Evolutionary conservation across 2,113 vertebrate genomes (phyloP), one percentile per base, ranked within the genome.

Genomic region (Tragelaphus strepsiceros): DNA sequence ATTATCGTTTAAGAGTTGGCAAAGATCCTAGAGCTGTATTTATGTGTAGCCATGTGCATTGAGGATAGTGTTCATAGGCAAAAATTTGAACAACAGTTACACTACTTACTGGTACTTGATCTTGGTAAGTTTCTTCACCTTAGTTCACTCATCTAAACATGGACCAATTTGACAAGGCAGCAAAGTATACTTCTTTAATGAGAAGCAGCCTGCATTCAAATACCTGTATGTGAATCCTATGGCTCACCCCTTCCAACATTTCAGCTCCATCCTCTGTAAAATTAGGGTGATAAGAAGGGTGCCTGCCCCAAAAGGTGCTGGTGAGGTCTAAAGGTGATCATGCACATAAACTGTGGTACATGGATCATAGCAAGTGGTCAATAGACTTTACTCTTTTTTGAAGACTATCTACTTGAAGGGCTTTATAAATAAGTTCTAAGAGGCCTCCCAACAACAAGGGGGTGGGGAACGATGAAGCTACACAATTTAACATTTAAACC

Each of bases 51-150:
- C 6, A 80, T 43, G 7, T 77, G 16, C 7, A 30, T 0, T 26
- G n/a, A 71, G 32, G 26, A 19, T 24, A 0, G 3, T 24, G 53
- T 30, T 19, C 5, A 26, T 0, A 13, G 53, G 30, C 13, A 56
- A 62, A 49, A 22, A 46, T 58, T 56, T 90, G 22, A 84, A n/a
- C 7, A 9, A 24, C 0, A 16, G 15, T 67, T 10, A 43, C 43
- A 46, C 9, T 4, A 16, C 9, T 54, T 32, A 14, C 12, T 39
- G 22, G 51, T 1, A 2, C 6, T 26, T 35, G 28, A 64, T 46
- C 62, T 88, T 64, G 16, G 22, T 9, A 54, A 88, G n/a, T 77
- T 88, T 81, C 53, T 54, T 53, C 1, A 64, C 2, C 13, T 89
- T 35, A 5, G 11, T 74, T 80, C 71, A 28, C 49, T 97, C 35